Evolutionary conservation across 2,888 invertebrate genomes (phyloP), one percentile per base, ranked within the genome.

Genomic region (Trypoxylon attenuatum): DNA sequence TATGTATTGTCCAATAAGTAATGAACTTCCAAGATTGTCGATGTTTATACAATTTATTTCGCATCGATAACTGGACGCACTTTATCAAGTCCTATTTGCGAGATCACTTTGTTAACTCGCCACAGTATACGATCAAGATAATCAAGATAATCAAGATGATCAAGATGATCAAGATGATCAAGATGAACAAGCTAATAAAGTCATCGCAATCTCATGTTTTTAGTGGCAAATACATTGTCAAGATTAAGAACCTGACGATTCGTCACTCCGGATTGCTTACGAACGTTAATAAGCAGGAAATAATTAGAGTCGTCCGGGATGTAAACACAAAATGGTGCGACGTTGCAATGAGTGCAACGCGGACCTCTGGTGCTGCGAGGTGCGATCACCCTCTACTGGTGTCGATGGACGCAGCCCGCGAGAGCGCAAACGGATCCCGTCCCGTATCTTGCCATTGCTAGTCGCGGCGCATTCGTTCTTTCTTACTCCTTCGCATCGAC

Each of bases 391-490:
- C 65, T n/a, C n/a, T 69, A 53, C 52, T 60, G 71, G 66, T 75
- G 74, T 75, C 74, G 75, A 75, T 75, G 74, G 60, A 75, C 74
- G 69, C 60, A 69, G 56, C 51, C 62, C 54, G 64, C 41, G 58
- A 74, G n/a, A n/a, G 56, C 65, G 59, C 63, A 75, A 73, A 71
- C 71, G 62, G n/a, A n/a, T n/a, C n/a, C n/a, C 60, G 71, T 69
- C 63, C 57, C 64, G 54, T 59, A 64, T 33, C 13, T 13, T 71
- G 68, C 62, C n/a, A n/a, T 72, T 70, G 71, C 69, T 65, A 65
- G 69, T 75, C 75, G 71, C 75, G 73, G 64, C 59, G 43, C 61
- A 43, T 56, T 57, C 43, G 45, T 52, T 50, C 49, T 33, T 42
- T 5, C 53, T 59, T 41, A 21, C 23, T 22, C 1, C 52, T n/a